Percentiles rank a stretch among this genome's conserved stretches.
Evolutionary conservation across 2,797 vertebrate genomes (phyloP).

Genomic region (Falco concolor): DNA sequence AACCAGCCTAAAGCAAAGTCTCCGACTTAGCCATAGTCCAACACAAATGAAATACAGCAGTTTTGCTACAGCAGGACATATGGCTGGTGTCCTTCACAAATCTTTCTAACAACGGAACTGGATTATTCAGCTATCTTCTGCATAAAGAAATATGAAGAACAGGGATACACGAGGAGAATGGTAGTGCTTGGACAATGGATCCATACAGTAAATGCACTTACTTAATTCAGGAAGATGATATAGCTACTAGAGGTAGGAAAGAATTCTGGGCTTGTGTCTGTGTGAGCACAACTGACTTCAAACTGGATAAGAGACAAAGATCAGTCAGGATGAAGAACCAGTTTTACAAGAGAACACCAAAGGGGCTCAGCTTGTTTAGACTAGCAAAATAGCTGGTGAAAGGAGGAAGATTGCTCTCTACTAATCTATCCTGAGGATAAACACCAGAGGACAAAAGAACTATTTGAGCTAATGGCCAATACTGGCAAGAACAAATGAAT

Average conservation of each 20-base stretch:
- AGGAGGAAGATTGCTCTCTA: not conserved
- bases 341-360: not conserved
- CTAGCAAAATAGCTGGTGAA: slow-evolving; percentile 21
- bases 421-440: slow-evolving; percentile 1
- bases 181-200: not conserved
- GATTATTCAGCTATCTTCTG: not conserved
- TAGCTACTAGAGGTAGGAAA: not conserved
- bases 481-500: slow-evolving; percentile 18
- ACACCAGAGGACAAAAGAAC: slow-evolving; percentile 37
- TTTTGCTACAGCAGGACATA: not conserved
- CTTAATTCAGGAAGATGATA: not conserved
- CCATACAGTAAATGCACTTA: not conserved
- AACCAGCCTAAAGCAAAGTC: slow-evolving; percentile 8
- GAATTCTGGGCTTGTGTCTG: not conserved
- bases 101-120: not conserved
- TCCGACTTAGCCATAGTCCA: not conserved
- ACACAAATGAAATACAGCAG: not conserved
- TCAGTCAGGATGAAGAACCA: not conserved
- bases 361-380: not conserved
- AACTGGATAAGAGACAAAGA: not conserved
- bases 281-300: not conserved
- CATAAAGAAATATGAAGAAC: not conserved
- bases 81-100: not conserved
- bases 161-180: not conserved
- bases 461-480: not conserved